Evolutionary conservation across 2,888 invertebrate genomes (phyloP).

Genomic region (Ectemnius continuus): DNA sequence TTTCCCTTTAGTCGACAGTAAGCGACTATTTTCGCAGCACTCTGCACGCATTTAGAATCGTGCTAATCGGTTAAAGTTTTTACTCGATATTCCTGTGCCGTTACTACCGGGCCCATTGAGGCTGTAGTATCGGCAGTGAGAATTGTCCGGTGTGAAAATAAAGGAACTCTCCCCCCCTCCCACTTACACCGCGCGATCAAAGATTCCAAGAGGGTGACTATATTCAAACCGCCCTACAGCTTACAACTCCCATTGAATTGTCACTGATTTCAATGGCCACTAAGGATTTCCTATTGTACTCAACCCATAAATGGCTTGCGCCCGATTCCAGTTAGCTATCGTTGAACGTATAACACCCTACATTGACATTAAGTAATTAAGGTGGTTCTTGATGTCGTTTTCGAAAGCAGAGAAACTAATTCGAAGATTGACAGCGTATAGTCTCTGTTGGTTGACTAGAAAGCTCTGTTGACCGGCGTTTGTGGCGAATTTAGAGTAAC

Average conservation of each 20-base stretch:
- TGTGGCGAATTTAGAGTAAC: conserved; percentile 52
- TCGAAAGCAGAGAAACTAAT: conserved; percentile 16
- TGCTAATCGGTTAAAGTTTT: conserved; percentile 11
- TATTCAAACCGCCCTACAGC: not conserved
- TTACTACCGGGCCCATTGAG: not conserved
- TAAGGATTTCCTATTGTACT: too few relatives aligned
- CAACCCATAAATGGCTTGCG: too few relatives aligned
- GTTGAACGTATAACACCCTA: too few relatives aligned
- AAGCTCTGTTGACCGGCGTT: conserved; percentile 18
- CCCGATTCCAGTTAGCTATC: too few relatives aligned
- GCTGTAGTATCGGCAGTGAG: not conserved
- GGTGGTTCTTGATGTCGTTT: not conserved
- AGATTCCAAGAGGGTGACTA: not conserved
- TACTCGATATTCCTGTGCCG: not conserved
- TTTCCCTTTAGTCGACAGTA: conserved; percentile 27
- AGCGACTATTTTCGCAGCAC: conserved; percentile 11
- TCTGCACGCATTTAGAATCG: conserved; percentile 8
- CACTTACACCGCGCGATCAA: not conserved
- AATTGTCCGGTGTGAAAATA: not conserved
- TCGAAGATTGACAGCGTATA: conserved; percentile 35
- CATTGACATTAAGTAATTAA: too few relatives aligned
- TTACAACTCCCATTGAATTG: not conserved
- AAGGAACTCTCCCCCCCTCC: not conserved
- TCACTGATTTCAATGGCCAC: conserved; percentile 1
- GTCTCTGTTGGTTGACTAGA: conserved; percentile 7